phyloP scores from a whole-genome alignment of 1,140 invertebrate species.

The Drosophila triauraria region DNA sequence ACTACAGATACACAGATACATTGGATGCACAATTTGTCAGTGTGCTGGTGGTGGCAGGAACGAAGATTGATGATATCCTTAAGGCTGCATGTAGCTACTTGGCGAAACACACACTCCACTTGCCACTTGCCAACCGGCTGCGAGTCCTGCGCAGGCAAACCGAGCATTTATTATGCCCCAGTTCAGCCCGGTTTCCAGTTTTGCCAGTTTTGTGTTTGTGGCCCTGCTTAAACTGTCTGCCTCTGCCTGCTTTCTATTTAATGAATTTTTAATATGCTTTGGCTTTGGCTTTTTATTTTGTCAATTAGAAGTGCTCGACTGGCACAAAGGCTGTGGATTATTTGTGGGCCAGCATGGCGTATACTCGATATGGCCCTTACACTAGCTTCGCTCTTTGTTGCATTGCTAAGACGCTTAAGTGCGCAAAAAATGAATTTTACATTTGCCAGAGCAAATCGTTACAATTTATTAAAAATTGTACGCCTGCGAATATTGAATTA shows the following conservation, averaged over 20 bases:
- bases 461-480: background rate
- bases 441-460: background rate
- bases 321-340: constrained; percentile 38
- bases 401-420: constrained; percentile 56
- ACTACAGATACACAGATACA: constrained; percentile 15
- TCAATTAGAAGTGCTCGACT: constrained; percentile 53
- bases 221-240: constrained; percentile 29
- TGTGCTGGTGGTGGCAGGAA: constrained; percentile 59
- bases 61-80: constrained; percentile 71
- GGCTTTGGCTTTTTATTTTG: constrained; percentile 54
- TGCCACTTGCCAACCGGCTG: constrained; percentile 10
- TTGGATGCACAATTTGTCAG: constrained; percentile 34
- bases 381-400: background rate
- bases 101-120: constrained; percentile 28
- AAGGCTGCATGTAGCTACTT: constrained; percentile 63
- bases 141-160: constrained; percentile 26
- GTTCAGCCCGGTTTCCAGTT: constrained; percentile 44
- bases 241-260: constrained; percentile 65
- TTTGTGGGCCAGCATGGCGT: constrained; percentile 43
- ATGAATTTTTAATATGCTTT: constrained; percentile 78
- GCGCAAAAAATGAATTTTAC: constrained; percentile 20
- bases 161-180: constrained; percentile 64
- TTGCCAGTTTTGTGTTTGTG: constrained; percentile 28
- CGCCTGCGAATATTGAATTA: background rate
- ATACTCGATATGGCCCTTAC: constrained; percentile 48